These are phyloP conservation scores for Aleiodes sp. DNA, from an alignment of 1,140 invertebrate species.

Conservation along the genomic window DNA sequence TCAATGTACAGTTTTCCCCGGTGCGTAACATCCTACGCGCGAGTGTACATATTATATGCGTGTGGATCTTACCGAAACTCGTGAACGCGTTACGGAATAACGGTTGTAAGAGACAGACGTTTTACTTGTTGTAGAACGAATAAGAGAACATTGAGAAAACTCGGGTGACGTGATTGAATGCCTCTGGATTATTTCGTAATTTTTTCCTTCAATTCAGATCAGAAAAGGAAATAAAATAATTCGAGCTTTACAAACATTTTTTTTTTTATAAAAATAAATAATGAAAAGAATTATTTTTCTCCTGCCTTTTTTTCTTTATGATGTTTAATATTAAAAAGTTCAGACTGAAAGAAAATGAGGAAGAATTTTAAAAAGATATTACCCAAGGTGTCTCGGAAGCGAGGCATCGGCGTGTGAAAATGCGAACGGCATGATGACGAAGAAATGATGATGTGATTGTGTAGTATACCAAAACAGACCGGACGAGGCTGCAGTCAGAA, in stretches of 20 bases:
- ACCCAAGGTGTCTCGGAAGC: conserved; percentile 15
- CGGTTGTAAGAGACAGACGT: conserved; percentile 22
- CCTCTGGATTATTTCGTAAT: too few species aligned
- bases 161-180: too few species aligned
- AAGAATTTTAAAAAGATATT: conserved; percentile 10
- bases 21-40: conserved; percentile 32
- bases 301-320: background rate
- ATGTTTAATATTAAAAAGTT: background rate
- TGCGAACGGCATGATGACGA: conserved; percentile 31
- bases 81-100: conserved; percentile 18
- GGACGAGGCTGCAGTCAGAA: background rate
- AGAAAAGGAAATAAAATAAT: too few species aligned
- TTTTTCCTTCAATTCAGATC: too few species aligned
- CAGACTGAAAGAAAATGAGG: background rate
- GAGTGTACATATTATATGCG: conserved; percentile 9
- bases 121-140: too few species aligned
- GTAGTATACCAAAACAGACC: background rate
- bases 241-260: too few species aligned
- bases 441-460: conserved; percentile 22
- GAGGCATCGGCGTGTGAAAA: conserved; percentile 52
- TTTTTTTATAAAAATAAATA: too few species aligned
- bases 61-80: conserved; percentile 1
- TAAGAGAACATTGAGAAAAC: background rate
- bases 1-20: background rate
- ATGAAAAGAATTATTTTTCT: too few species aligned